Conservation (phyloP, 2,888 invertebrate species). For the Allolobophora icterica region DNA sequence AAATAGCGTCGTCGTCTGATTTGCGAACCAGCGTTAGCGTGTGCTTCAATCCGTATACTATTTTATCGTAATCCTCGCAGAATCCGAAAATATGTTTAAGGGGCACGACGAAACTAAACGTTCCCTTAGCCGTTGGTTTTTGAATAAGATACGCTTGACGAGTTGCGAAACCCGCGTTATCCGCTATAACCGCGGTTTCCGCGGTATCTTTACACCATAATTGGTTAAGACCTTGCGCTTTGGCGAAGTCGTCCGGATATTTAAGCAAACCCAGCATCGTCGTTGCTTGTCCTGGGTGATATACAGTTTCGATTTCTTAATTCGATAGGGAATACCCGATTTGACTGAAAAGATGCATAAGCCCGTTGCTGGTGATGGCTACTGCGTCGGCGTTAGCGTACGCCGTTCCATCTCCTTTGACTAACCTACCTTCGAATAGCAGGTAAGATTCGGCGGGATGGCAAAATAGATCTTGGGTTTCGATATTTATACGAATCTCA, state of each 20-base stretch:
- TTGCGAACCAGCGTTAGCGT: not conserved
- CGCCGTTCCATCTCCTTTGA: too few species aligned
- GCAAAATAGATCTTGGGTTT: not conserved
- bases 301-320: not conserved
- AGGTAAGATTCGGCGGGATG: not conserved
- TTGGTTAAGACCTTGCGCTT: slow-evolving; percentile 12
- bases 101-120: not conserved
- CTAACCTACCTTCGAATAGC: not conserved
- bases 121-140: not conserved
- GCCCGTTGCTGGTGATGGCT: not conserved
- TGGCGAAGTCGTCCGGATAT: not conserved
- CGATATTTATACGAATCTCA: slow-evolving; percentile 3
- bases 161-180: not conserved
- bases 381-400: not conserved
- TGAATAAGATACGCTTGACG: not conserved
- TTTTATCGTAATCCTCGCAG: not conserved
- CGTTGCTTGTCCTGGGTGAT: not conserved
- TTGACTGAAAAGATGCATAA: not conserved
- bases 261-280: slow-evolving; percentile 3
- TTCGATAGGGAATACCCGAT: not conserved
- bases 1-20: not conserved
- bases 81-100: not conserved
- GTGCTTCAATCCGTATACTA: not conserved
- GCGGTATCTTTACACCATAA: not conserved
- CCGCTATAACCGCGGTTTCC: not conserved